These are phyloP conservation scores for Galerucella calmariensis DNA, from an alignment of 2,888 invertebrate genomes.

Conservation along the genomic window DNA sequence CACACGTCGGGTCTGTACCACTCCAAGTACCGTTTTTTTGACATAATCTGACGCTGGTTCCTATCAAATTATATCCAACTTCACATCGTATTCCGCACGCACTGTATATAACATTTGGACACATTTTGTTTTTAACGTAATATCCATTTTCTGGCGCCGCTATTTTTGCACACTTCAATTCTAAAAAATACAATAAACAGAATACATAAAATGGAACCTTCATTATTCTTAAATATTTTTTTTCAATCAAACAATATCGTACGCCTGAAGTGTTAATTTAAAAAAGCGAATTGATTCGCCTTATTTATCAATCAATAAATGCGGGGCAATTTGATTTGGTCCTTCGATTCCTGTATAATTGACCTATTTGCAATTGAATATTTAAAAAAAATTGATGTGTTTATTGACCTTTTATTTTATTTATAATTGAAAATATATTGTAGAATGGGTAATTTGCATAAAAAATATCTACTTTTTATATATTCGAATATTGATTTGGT, in stretches of 20 bases:
- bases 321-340: background rate
- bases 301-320: background rate
- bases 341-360: background rate
- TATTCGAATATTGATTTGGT: too few species aligned
- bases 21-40: slow-evolving; percentile 75
- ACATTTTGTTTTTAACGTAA: slow-evolving; percentile 72
- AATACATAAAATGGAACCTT: background rate
- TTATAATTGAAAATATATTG: background rate
- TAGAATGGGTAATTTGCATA: slow-evolving; percentile 8
- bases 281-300: background rate
- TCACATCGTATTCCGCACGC: slow-evolving; percentile 77
- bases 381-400: background rate
- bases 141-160: slow-evolving; percentile 73
- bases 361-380: slow-evolving; percentile 4
- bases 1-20: slow-evolving; percentile 72
- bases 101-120: slow-evolving; percentile 75
- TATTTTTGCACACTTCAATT: slow-evolving; percentile 71
- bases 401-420: slow-evolving; percentile 14
- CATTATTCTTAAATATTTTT: background rate
- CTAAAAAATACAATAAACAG: slow-evolving; percentile 54
- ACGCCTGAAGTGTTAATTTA: background rate
- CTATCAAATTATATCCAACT: slow-evolving; percentile 69
- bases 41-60: slow-evolving; percentile 72
- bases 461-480: slow-evolving; percentile 2
- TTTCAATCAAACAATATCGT: background rate